phyloP scores from a whole-genome alignment of 2,113 vertebrate genomes.

The Saimiri boliviensis region DNA sequence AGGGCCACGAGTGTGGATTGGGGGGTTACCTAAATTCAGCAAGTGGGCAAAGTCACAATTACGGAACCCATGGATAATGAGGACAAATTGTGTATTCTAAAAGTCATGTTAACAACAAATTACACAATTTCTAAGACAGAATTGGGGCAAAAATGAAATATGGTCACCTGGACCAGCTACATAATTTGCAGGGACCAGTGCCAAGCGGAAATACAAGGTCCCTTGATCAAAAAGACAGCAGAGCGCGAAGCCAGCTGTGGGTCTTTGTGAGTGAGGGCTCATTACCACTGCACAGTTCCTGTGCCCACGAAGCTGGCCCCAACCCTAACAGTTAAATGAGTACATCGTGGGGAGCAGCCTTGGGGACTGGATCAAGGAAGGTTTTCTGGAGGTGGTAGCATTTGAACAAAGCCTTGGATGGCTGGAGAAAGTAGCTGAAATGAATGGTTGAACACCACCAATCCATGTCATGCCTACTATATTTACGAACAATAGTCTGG shows the following conservation, averaged over 20 bases:
- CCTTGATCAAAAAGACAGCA: background rate
- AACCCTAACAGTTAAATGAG: background rate
- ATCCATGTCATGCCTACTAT: accelerated
- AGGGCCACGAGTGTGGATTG: background rate
- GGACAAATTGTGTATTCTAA: background rate
- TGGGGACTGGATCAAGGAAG: background rate
- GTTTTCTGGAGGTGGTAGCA: background rate
- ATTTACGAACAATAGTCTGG: background rate
- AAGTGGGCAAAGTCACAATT: background rate
- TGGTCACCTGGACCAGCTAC: background rate
- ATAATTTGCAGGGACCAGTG: background rate
- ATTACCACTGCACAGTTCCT: background rate
- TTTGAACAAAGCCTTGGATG: background rate
- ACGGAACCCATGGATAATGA: background rate
- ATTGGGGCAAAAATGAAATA: background rate
- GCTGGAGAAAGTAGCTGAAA: background rate
- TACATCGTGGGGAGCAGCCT: background rate
- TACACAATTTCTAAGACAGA: background rate
- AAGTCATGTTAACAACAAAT: background rate
- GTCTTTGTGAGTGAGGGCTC: background rate
- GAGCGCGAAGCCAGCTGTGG: background rate
- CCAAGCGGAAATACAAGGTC: background rate
- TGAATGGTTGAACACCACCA: background rate
- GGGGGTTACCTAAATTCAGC: background rate
- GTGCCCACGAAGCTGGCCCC: no score